Conservation (phyloP, 2,113 vertebrate species). For the Leucosticte australis region DNA sequence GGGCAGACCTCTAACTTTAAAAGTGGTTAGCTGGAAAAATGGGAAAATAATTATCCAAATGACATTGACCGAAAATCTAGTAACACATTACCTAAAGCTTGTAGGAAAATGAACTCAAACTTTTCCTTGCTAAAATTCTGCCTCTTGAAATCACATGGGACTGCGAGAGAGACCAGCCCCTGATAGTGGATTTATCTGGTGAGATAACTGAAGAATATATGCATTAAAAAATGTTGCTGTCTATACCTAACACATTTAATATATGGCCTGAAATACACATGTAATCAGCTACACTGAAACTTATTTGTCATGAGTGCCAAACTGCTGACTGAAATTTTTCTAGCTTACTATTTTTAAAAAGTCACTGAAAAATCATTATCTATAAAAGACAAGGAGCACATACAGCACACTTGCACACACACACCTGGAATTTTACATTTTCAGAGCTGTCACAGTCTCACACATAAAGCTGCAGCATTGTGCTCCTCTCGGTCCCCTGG, state of each 20-base stretch:
- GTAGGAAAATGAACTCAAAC: not conserved
- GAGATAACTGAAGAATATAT: not conserved
- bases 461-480: not conserved
- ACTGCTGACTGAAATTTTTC: not conserved
- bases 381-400: not conserved
- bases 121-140: not conserved
- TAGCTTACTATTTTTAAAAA: not conserved
- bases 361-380: not conserved
- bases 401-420: fast-evolving
- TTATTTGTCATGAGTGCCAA: not conserved
- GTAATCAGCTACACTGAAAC: not conserved
- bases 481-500: not conserved
- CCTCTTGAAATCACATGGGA: not conserved
- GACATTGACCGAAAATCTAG: not conserved
- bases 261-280: not conserved
- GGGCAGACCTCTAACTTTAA: not conserved
- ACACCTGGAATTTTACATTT: not conserved
- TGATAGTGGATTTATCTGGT: not conserved
- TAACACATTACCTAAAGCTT: not conserved
- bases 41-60: not conserved
- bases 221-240: not conserved
- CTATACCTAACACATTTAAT: not conserved
- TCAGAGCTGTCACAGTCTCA: not conserved
- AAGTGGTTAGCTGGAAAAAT: not conserved
- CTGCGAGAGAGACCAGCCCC: not conserved